Conservation (phyloP, 2,113 vertebrate species). For the Phycodurus eques region DNA sequence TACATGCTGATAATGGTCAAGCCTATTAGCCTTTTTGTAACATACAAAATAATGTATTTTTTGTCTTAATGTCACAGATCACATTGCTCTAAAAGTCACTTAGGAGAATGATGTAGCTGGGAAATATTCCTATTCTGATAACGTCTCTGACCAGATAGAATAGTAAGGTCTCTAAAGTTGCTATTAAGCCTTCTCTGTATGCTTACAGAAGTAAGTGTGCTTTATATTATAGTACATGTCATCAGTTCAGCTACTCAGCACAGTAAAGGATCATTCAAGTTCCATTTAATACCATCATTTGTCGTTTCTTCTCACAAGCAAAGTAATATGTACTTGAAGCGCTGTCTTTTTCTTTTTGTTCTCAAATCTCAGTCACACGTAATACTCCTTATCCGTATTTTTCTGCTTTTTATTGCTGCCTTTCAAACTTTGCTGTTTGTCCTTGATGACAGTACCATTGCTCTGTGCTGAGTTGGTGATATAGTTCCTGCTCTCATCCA, state of each 20-base stretch:
- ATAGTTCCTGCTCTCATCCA: constrained; percentile 99
- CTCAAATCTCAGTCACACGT: constrained; percentile 82
- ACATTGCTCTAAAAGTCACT: constrained; percentile 87
- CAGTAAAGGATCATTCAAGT: constrained; percentile 66
- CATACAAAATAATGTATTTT: constrained; percentile 60
- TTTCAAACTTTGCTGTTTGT: constrained; percentile 95
- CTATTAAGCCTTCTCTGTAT: constrained; percentile 75
- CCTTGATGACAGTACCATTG: constrained; percentile 94
- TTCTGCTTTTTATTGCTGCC: constrained; percentile 97
- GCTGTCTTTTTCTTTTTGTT: constrained; percentile 53
- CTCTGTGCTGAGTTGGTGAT: constrained; percentile 99
- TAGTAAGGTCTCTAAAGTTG: constrained; percentile 77
- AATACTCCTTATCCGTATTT: constrained; percentile 99
- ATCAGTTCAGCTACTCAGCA: constrained; percentile 82
- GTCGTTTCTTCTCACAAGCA: constrained; percentile 76
- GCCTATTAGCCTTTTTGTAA: constrained; percentile 64
- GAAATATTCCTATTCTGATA: constrained; percentile 85
- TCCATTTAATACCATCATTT: constrained; percentile 77
- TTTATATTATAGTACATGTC: constrained; percentile 92
- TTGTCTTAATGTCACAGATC: constrained; percentile 71
- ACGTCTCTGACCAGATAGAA: constrained; percentile 86
- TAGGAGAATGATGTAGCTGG: constrained; percentile 89
- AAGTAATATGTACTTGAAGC: constrained; percentile 69
- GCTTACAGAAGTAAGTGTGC: constrained; percentile 85
- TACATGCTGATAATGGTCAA: constrained; percentile 75